phyloP scores from a whole-genome alignment of 1,140 invertebrate species.

The Babylonia areolata region DNA sequence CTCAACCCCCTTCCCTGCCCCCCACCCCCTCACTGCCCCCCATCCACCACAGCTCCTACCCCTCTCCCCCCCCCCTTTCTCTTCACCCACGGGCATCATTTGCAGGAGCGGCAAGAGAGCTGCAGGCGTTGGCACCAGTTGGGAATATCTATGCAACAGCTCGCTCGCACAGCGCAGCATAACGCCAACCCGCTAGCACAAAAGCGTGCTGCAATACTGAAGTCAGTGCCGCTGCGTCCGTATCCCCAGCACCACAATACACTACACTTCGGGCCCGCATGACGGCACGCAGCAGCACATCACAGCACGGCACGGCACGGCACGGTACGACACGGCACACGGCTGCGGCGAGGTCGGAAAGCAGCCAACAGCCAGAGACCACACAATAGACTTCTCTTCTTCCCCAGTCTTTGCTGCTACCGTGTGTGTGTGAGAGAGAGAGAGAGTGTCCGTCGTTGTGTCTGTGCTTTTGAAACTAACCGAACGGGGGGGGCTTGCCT shows the following conservation, averaged over 20 bases:
- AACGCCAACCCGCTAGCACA: not conserved
- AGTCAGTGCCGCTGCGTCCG: too few species aligned
- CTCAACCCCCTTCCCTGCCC: not conserved
- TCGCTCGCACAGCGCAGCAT: not conserved
- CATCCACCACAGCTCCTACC: too few species aligned
- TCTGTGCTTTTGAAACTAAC: not conserved
- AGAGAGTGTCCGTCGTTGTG: not conserved
- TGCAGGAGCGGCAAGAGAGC: not conserved
- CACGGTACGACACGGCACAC: not conserved
- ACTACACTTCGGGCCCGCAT: too few species aligned
- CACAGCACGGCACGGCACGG: too few species aligned
- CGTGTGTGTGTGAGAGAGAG: not conserved
- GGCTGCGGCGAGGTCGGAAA: not conserved
- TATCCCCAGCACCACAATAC: too few species aligned
- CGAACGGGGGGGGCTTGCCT: not conserved
- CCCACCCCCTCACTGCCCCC: not conserved
- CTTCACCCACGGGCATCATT: not conserved
- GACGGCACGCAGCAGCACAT: too few species aligned
- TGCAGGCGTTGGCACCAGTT: constrained; percentile 5
- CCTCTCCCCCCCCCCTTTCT: not conserved
- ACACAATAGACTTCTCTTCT: not conserved
- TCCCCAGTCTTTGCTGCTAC: not conserved
- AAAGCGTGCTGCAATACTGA: too few species aligned
- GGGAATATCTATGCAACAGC: not conserved
- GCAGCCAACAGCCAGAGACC: not conserved